These are phyloP conservation scores for Sphecodes monilicornis DNA, from an alignment of 2,888 invertebrate genomes.

Conservation along the genomic window DNA sequence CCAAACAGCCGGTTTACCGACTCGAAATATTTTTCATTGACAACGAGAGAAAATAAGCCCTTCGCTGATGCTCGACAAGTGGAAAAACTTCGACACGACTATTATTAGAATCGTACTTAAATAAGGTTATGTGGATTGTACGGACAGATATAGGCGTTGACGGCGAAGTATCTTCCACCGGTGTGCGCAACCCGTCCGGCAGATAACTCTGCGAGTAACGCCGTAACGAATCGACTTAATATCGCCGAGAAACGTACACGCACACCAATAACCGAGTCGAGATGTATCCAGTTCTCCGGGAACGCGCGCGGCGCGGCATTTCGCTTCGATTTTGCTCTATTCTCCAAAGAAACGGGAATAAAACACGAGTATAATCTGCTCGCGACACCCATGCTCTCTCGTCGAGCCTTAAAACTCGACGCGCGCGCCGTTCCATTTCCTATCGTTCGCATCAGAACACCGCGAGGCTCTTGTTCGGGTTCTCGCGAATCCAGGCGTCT, in stretches of 20 bases:
- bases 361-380: not conserved
- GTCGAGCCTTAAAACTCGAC: conserved; percentile 23
- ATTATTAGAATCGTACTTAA: conserved; percentile 67
- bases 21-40: conserved; percentile 65
- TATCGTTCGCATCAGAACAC: conserved; percentile 44
- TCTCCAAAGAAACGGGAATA: not conserved
- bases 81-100: conserved; percentile 59
- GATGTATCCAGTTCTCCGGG: conserved; percentile 43
- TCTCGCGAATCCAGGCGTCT: conserved; percentile 51
- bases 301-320: conserved; percentile 6
- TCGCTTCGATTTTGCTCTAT: conserved; percentile 29
- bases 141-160: conserved; percentile 48
- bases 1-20: conserved; percentile 57
- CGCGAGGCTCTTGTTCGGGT: conserved; percentile 48
- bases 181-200: conserved; percentile 18
- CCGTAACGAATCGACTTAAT: conserved; percentile 58
- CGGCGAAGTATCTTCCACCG: conserved; percentile 34
- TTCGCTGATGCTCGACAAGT: conserved; percentile 55
- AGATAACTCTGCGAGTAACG: conserved; percentile 46
- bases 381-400: not conserved
- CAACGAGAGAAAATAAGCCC: conserved; percentile 64
- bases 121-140: conserved; percentile 61
- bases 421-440: conserved; percentile 21
- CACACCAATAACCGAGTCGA: conserved; percentile 38
- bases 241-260: conserved; percentile 17